Evolutionary conservation across 2,888 invertebrate genomes (phyloP), one percentile per base, ranked within the genome.

Genomic region (Rhingia rostrata): DNA sequence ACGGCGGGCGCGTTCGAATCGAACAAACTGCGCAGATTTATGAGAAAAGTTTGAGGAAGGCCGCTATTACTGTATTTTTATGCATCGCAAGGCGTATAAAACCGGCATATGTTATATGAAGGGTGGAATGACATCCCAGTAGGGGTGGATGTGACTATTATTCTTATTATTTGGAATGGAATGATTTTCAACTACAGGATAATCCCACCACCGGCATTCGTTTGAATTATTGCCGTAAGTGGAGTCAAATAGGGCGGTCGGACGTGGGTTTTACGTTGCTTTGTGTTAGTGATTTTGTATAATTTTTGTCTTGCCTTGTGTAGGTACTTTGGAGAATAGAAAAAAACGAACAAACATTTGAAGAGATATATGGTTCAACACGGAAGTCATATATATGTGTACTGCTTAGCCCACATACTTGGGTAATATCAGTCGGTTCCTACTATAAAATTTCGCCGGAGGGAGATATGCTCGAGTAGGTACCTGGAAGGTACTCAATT

Each of bases 1-100:
- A 45, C 12, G 39, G 22, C 22, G 22, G 22, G 22, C 22, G 22
- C 22, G 22, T 22, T 22, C 53, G 41, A 60, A 70, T 58, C n/a
- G 14, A 43, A 12, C 67, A 37, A 53, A 53, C 35, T 60, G 60
- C 60, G 51, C 45, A 61, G 63, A 63, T 63, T 64, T 73, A 73
- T 73, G 63, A 30, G 45, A 30, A 33, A 60, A 37, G 39, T 32
- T n/a, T 49, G 51, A 70, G 30, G 49, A 14, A 32, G 33, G n/a
- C n/a, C 33, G 37, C 30, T 37, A 45, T 54, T 33, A 37, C 33
- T 43, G 35, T 30, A 7, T 49, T 51, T 49, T 39, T 58, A 58
- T 45, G 58, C 58, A 49, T 37, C 10, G 51, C 39, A 53, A 9
- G 53, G 14, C 7, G 6, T 39, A 9, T n/a, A 39, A 7, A 22